Evolutionary conservation across 2,797 vertebrate genomes (phyloP).

Genomic region (Sphaeramia orbicularis): DNA sequence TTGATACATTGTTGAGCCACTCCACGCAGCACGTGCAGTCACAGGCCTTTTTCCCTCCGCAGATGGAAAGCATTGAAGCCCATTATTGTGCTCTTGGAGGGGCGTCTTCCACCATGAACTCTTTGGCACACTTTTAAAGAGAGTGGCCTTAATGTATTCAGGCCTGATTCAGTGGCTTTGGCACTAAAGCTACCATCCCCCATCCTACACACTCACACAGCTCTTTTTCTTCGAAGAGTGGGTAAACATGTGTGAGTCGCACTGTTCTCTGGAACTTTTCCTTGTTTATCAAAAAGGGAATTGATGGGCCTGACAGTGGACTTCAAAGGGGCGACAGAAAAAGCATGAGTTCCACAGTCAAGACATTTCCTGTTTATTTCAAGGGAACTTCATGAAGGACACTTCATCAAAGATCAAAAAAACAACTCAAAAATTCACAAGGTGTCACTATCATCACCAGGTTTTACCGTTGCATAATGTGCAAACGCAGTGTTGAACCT

Average conservation of each 20-base stretch:
- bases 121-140: conserved; percentile 90
- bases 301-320: conserved; percentile 58
- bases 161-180: conserved; percentile 83
- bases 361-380: conserved; percentile 75
- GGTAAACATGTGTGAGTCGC: conserved; percentile 79
- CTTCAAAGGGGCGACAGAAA: conserved; percentile 64
- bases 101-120: conserved; percentile 86
- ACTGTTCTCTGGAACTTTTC: conserved; percentile 75
- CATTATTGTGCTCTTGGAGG: conserved; percentile 87
- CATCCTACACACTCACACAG: conserved; percentile 30
- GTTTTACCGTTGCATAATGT: conserved; percentile 52
- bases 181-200: conserved; percentile 74
- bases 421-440: conserved; percentile 11
- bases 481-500: conserved; percentile 54
- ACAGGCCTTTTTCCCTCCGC: conserved; percentile 73
- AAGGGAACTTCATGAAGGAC: conserved; percentile 48
- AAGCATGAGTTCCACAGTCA: conserved; percentile 39
- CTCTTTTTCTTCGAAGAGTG: conserved; percentile 74
- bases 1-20: conserved; percentile 70
- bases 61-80: conserved; percentile 88
- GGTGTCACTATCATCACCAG: conserved; percentile 26
- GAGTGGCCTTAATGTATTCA: conserved; percentile 87
- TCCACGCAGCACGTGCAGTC: conserved; percentile 83
- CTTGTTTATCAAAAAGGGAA: conserved; percentile 73
- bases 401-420: conserved; percentile 45